Evolutionary conservation across 2,888 invertebrate species (phyloP), one percentile per base, ranked within the genome.

Genomic region (Tenthredo livida): DNA sequence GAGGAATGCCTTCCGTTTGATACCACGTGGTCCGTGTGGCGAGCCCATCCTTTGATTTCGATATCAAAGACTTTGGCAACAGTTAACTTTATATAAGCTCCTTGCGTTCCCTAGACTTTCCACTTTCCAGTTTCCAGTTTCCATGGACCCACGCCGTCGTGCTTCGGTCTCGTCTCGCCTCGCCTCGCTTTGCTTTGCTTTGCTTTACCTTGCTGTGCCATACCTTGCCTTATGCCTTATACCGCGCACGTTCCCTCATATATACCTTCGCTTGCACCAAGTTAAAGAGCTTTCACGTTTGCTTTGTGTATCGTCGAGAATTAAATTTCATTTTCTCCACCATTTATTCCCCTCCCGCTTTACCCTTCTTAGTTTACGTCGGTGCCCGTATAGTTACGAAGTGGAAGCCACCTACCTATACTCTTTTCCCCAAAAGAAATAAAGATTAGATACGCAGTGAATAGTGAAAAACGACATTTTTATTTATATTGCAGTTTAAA

Each of bases 51-150:
- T 87, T 87, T 87, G 86, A 84, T 85, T 90, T 88, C 88, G 86
- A 89, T 89, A 89, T 90, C 90, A 90, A 90, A 85, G 85, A 84
- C 80, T 84, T 83, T 83, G 83, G 83, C 83, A 67, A 67, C 83
- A 67, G 83, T 83, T 83, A 67, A 83, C 83, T 83, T 83, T 70
- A 67, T 82, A 83, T 70, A 83, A 83, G 83, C 83, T 83, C 83
- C 83, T 83, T 83, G 83, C 47, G 29, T 83, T 83, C 65, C 83
- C 83, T n/a, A 67, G 83, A 70, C 65, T 83, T 83, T 80, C 80
- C 80, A 80, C 80, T 80, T 80, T 80, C 80, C 80, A 58, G 37
- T 80, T 61, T 61, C 80, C 80, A 54, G 21, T 40, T 73, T 40
- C 77, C 77, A 50, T 50, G 50, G 29, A 77, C 50, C 75, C 25